These are phyloP conservation scores for Irena cyanogastra DNA, from an alignment of 2,113 vertebrate genomes.

Conservation along the genomic window DNA sequence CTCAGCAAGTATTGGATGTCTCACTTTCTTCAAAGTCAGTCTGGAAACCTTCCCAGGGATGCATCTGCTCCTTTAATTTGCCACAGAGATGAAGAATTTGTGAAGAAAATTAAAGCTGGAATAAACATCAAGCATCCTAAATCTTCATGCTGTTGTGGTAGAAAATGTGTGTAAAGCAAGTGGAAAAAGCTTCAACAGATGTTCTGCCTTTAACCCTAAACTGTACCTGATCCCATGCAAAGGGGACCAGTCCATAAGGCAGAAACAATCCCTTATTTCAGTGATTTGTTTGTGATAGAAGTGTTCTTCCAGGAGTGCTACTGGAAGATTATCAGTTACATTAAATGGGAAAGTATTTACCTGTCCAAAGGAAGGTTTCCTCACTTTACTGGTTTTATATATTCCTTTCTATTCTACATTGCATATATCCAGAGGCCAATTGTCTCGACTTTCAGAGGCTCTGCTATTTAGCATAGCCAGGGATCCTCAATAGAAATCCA, in stretches of 20 bases:
- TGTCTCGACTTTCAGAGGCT: not conserved
- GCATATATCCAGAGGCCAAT: not conserved
- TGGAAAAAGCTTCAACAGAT: not conserved
- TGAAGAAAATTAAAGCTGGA: constrained; percentile 6
- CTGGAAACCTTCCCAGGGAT: constrained; percentile 20
- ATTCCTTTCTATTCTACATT: not conserved
- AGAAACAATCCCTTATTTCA: not conserved
- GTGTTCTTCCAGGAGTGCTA: fast-evolving
- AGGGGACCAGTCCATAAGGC: too few relatives aligned
- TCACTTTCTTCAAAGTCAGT: not conserved
- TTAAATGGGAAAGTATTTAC: not conserved
- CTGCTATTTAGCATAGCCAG: fast-evolving
- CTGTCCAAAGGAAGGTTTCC: not conserved
- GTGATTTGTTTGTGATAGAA: not conserved
- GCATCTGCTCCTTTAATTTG: constrained; percentile 37
- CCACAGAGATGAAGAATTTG: not conserved
- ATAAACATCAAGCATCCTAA: not conserved
- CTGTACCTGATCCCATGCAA: not conserved
- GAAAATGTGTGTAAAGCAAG: not conserved
- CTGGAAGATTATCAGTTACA: not conserved
- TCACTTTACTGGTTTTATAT: not conserved
- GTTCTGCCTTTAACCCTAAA: not conserved
- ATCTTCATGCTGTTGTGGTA: not conserved
- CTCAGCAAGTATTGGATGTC: not conserved
- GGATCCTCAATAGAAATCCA: not conserved